Conservation (phyloP, 2,797 vertebrate genomes). For the Phoebastria nigripes region DNA sequence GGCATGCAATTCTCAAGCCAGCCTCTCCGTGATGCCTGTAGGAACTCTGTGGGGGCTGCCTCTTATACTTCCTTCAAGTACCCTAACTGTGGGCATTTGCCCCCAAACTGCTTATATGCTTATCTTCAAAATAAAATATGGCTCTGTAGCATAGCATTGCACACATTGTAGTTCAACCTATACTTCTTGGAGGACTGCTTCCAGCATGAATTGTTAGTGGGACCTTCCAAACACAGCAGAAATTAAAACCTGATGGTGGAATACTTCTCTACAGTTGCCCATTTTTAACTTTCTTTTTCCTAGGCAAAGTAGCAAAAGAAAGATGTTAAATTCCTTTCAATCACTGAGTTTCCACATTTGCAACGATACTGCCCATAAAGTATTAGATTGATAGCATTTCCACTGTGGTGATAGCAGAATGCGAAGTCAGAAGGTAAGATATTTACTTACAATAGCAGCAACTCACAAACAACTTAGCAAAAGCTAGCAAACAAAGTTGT, state of each 20-base stretch:
- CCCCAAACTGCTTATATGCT: background rate
- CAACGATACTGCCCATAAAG: background rate
- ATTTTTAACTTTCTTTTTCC: background rate
- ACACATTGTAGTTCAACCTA: background rate
- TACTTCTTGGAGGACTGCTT: background rate
- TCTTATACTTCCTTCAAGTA: background rate
- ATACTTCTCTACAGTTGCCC: background rate
- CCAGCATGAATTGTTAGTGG: background rate
- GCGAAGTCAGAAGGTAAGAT: background rate
- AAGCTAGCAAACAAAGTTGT: background rate
- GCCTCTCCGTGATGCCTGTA: background rate
- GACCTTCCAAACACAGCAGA: background rate
- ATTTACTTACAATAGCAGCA: background rate
- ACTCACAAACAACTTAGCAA: background rate
- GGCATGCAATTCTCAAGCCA: background rate
- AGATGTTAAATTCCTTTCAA: background rate
- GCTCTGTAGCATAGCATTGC: background rate
- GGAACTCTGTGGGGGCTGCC: background rate
- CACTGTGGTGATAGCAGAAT: accelerated
- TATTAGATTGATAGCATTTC: background rate
- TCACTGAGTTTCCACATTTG: background rate
- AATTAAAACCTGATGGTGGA: background rate
- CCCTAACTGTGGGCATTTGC: background rate
- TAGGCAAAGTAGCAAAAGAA: background rate
- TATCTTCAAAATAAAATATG: background rate